Conservation (phyloP, 2,113 vertebrate genomes). For the Rhea americana region DNA sequence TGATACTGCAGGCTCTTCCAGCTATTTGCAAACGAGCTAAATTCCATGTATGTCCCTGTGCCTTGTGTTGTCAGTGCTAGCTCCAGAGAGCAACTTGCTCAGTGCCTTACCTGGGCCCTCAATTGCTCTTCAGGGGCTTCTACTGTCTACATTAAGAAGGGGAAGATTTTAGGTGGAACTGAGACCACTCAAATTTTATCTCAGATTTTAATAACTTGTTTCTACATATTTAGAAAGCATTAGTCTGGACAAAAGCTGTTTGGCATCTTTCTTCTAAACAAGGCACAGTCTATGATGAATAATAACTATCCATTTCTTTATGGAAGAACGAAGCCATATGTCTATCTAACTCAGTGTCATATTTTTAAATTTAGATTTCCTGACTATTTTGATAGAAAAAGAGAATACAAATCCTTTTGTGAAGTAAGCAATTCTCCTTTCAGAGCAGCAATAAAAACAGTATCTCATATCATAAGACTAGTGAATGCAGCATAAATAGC, state of each 20-base stretch:
- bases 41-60: background rate
- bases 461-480: background rate
- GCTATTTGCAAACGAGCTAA: background rate
- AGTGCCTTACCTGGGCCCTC: background rate
- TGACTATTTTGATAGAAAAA: background rate
- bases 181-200: background rate
- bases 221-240: background rate
- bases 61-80: background rate
- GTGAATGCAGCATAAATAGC: conserved; percentile 7
- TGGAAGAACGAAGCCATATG: accelerated
- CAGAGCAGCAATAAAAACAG: conserved; percentile 32
- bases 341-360: background rate
- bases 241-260: background rate
- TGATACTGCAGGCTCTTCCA: background rate
- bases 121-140: background rate
- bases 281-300: background rate
- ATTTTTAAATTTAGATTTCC: background rate
- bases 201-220: background rate
- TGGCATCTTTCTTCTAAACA: background rate
- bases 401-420: background rate
- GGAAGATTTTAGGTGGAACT: background rate
- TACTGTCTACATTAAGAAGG: background rate
- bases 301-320: background rate
- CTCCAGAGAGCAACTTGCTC: background rate
- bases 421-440: conserved; percentile 11